Base-by-base conservation (phyloP, 1,140 invertebrate genomes). In the Reticulitermes speratus region DNA sequence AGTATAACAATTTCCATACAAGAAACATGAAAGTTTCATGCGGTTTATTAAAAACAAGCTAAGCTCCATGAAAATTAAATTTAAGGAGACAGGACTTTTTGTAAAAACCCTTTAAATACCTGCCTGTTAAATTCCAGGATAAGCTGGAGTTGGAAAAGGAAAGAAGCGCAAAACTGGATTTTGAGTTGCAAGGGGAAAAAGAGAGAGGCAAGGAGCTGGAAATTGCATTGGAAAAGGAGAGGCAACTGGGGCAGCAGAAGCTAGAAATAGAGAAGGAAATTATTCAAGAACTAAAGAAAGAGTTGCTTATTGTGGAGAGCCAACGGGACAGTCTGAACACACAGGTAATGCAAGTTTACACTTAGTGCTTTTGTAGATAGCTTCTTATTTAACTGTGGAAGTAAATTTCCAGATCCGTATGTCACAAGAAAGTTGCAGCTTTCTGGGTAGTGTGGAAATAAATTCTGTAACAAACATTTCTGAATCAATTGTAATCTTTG, bases 121-220 rank as follows among this genome's bases (percentile, higher is more conserved):
- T 75, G 14, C 14, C 0, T 75, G n/a, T 52, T 85, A 19, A 32
- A 55, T n/a, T 85, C 81, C 59, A 85, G 85, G 85, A 9, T 65
- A 55, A 55, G 25, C 30, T 85, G 44, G 59, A 85, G 16, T 48
- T 30, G 19, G 85, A 85, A 30, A 30, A 69, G 32, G 65, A 65
- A n/a, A 8, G 14, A 44, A 44, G 48, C 3, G 65, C 8, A 32
- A 69, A n/a, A 19, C 30, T 85, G 23, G 23, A 55, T 2, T 19
- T 85, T 8, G 85, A 65, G 7, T 81, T 85, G 16, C 44, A 85
- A 85, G n/a, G 59, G 65, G 85, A 85, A 69, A 14, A 69, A 16
- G 11, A 32, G 21, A 32, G 32, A 21, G 45, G 38, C 44, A 59
- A 85, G 32, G 32, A 85, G 21, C 44, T 85, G n/a, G 55, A 85